Evolutionary conservation across 92 coral and sea anemone species (phyloP).

Genomic region (Umimayanthus kanabou): DNA sequence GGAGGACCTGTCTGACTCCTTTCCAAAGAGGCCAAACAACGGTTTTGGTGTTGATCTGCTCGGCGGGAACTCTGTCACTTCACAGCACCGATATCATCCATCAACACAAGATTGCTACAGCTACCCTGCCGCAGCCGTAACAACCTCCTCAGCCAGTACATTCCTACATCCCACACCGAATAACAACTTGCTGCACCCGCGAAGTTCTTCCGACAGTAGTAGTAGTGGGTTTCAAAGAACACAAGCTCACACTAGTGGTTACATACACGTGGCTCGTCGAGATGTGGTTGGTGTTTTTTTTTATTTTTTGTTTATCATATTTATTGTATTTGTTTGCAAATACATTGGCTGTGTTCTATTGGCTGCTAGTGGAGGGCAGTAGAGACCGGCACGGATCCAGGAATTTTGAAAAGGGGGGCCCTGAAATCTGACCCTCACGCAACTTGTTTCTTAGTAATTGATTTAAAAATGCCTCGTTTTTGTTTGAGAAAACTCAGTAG

Average conservation of each 20-base stretch:
- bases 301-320: too few species aligned
- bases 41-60: not conserved
- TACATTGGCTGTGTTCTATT: too few species aligned
- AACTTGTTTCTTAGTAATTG: too few species aligned
- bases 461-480: too few species aligned
- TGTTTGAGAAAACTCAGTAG: too few species aligned
- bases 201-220: not conserved
- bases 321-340: too few species aligned
- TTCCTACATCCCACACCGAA: conserved; percentile 5
- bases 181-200: not conserved
- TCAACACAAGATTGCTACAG: conserved; percentile 10
- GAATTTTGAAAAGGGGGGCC: too few species aligned
- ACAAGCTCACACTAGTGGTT: not conserved
- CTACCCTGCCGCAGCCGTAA: not conserved
- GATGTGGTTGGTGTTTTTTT: not conserved
- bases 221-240: not conserved
- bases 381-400: too few species aligned
- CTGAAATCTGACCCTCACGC: too few species aligned
- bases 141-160: not conserved
- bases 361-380: too few species aligned
- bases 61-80: not conserved
- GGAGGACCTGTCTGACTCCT: not conserved
- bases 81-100: conserved; percentile 14
- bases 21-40: conserved; percentile 3
- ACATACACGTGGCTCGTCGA: not conserved